Base-by-base conservation (phyloP, 2,888 invertebrate genomes). In the Thymelicus lineola region DNA sequence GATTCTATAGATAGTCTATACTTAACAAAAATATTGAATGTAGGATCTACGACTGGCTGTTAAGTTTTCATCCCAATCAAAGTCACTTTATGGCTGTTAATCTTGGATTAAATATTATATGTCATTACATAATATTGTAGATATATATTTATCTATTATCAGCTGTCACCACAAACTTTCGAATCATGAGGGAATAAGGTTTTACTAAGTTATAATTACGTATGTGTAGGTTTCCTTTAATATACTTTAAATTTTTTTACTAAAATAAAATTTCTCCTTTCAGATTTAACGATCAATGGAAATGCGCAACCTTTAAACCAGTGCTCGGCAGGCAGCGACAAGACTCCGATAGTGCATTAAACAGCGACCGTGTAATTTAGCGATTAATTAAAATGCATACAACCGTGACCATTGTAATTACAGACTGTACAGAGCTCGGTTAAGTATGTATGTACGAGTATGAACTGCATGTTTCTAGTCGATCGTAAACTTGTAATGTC, bases 351-450 rank as follows among this genome's bases (percentile, higher is more conserved):
- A 87, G 82, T 78, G 83, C 83, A 85, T 83, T 50, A 85, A 86
- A 86, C 78, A 82, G 76, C 83, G 85, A 85, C 82, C 83, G 86
- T 87, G 91, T 92, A 92, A 92, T 92, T 90, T 86, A 88, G 80
- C 91, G 91, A 91, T 91, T 92, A 92, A 93, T 93, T 91, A 91
- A 92, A 93, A 91, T 81, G 88, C 87, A 89, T 87, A 91, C 87
- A 90, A 83, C 87, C 92, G 87, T 91, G 86, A 88, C 92, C 81
- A 77, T 77, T 80, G 89, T 90, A 90, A 91, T 92, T 90, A 83
- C 87, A 74, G 57, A 86, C 89, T 88, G 84, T 87, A 85, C 84
- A 84, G 83, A 82, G 81, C 85, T 85, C 83, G 84, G 82, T 42
- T 12, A 42, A 42, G 42, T 63, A 20, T 36, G 9, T 7, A 35